Conservation (phyloP, 2,797 vertebrate genomes). For the Clarias pachynema region DNA sequence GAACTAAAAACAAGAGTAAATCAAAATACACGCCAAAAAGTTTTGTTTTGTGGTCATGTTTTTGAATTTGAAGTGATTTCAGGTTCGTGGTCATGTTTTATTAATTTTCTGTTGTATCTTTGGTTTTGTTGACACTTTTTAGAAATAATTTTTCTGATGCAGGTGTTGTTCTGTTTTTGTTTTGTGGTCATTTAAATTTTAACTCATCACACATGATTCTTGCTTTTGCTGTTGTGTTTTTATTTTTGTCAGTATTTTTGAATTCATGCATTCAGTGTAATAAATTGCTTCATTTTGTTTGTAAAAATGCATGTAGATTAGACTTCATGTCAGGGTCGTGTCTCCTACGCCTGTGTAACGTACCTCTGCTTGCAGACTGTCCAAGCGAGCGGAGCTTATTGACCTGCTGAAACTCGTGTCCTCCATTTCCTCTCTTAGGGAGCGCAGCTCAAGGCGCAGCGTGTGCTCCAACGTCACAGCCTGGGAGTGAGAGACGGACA, state of each 20-base stretch:
- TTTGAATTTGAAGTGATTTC: background rate
- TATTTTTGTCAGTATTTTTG: background rate
- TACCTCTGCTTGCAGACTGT: conserved; percentile 78
- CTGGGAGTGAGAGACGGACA: conserved; percentile 54
- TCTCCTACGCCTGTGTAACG: background rate
- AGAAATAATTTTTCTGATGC: no score
- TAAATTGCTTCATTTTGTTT: background rate
- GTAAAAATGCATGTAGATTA: background rate
- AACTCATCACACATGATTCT: no score
- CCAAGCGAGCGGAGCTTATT: conserved; percentile 73
- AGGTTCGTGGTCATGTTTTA: background rate
- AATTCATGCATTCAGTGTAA: background rate
- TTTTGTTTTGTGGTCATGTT: background rate
- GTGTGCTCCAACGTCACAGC: conserved; percentile 78
- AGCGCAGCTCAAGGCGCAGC: conserved; percentile 75
- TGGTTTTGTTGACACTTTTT: no score
- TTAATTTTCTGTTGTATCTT: no score
- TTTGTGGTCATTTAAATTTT: background rate
- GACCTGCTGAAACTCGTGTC: conserved; percentile 75
- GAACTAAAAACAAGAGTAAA: background rate
- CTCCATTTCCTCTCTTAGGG: conserved; percentile 77
- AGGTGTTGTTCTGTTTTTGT: background rate
- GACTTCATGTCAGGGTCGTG: background rate
- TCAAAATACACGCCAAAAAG: background rate
- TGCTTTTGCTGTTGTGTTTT: background rate